Conservation (phyloP, 2,797 vertebrate species). For the Alcedo quadribrachys region DNA sequence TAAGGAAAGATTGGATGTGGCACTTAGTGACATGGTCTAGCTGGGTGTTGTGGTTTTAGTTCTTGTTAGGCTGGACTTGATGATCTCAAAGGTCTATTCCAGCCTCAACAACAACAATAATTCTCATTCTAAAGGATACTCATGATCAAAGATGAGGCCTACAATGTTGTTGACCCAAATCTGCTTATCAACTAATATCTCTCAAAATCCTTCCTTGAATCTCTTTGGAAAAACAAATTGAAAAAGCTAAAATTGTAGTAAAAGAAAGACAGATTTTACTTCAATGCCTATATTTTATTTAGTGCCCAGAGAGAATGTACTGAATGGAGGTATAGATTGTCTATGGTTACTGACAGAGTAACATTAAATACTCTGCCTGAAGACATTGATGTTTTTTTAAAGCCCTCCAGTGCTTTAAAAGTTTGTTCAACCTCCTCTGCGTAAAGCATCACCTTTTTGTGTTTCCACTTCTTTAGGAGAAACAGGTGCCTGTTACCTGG, state of each 20-base stretch:
- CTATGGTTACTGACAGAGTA: not conserved
- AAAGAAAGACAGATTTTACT: not conserved
- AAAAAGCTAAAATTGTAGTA: not conserved
- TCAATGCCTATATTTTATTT: not conserved
- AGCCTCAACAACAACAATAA: no score
- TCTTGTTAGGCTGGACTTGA: no score
- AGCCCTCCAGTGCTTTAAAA: not conserved
- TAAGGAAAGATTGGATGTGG: no score
- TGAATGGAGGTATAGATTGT: not conserved
- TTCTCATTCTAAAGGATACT: not conserved
- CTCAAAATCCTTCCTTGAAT: not conserved
- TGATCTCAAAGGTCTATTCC: no score
- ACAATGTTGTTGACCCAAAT: not conserved
- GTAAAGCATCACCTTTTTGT: accelerated
- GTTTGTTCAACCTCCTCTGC: not conserved
- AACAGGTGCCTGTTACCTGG: not conserved
- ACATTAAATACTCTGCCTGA: not conserved
- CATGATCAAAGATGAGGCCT: no score
- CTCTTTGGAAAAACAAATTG: not conserved
- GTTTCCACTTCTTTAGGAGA: not conserved
- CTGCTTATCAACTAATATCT: not conserved
- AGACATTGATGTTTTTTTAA: not conserved
- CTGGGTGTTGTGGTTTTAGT: no score
- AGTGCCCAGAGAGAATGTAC: not conserved
- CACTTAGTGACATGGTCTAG: no score